phyloP scores from a whole-genome alignment of 1,140 invertebrate species.

The Drosophila leontia region DNA sequence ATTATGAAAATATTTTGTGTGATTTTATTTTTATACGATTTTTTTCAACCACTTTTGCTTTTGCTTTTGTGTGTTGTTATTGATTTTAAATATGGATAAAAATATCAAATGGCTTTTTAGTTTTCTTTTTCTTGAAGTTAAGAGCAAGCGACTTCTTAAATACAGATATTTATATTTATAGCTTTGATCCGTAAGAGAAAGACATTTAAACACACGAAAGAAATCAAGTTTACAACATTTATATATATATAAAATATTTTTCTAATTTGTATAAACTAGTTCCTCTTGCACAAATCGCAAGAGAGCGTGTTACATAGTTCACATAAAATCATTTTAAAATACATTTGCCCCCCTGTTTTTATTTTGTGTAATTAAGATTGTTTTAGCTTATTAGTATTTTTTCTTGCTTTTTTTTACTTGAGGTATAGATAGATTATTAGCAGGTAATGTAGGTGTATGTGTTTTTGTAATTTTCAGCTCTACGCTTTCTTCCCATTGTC shows the following conservation, averaged over 20 bases:
- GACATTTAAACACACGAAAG: neutral
- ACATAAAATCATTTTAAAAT: conserved; percentile 14
- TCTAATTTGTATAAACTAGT: conserved; percentile 12
- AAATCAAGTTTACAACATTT: conserved; percentile 19
- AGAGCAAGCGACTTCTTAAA: conserved; percentile 11
- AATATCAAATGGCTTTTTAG: conserved; percentile 25
- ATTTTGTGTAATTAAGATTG: conserved; percentile 10
- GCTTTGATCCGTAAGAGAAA: neutral
- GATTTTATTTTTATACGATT: conserved; percentile 28
- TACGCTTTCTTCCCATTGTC: conserved; percentile 49
- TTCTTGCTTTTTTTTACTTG: conserved; percentile 1
- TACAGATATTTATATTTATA: conserved; percentile 1
- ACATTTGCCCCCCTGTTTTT: neutral
- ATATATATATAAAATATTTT: conserved; percentile 26
- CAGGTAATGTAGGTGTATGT: conserved; percentile 50
- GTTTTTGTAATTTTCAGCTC: conserved; percentile 27
- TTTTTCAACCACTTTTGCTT: conserved; percentile 30
- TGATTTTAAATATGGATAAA: conserved; percentile 26
- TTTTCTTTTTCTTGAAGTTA: conserved; percentile 4
- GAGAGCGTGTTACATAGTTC: conserved; percentile 4
- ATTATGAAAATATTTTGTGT: conserved; percentile 45
- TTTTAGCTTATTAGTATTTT: conserved; percentile 22
- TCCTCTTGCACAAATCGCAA: conserved; percentile 16
- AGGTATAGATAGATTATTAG: conserved; percentile 44
- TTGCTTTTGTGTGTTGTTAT: conserved; percentile 5